These are phyloP conservation scores for Aspidiotus rigidus DNA, from an alignment of 2,888 invertebrate genomes.

Conservation along the genomic window DNA sequence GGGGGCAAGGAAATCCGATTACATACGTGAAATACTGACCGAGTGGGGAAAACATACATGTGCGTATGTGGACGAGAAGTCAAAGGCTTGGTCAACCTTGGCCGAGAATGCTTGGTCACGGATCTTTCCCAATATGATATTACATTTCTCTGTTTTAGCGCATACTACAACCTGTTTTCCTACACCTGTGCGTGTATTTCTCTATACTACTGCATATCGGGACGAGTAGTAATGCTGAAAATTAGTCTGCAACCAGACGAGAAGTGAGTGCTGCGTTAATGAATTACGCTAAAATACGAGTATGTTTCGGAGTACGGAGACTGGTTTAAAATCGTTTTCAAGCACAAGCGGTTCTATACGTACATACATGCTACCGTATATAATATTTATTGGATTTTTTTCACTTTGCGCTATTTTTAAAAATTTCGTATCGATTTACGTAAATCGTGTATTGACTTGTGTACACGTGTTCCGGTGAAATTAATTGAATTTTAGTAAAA, in stretches of 20 bases:
- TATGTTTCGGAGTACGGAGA: too few species aligned
- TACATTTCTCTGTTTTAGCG: constrained; percentile 28
- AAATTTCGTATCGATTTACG: too few species aligned
- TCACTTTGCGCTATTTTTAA: too few species aligned
- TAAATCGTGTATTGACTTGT: too few species aligned
- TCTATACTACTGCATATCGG: background rate
- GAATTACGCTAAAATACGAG: too few species aligned
- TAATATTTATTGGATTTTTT: too few species aligned
- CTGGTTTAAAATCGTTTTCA: too few species aligned
- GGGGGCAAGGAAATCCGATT: constrained; percentile 23
- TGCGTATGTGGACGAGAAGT: constrained; percentile 24
- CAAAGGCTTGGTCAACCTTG: constrained; percentile 34
- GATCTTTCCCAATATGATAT: constrained; percentile 29
- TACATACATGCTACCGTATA: too few species aligned
- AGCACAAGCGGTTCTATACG: too few species aligned
- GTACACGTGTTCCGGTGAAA: too few species aligned
- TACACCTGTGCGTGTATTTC: constrained; percentile 20
- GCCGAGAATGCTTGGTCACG: constrained; percentile 33
- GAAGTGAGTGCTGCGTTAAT: constrained; percentile 7
- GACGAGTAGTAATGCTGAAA: constrained; percentile 19
- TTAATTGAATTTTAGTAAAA: too few species aligned
- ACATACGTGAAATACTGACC: constrained; percentile 12
- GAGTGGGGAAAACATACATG: background rate
- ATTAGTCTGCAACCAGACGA: constrained; percentile 25
- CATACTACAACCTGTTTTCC: constrained; percentile 31